Evolutionary conservation across 2,113 vertebrate species (phyloP).

Genomic region (Morphnarchus princeps): DNA sequence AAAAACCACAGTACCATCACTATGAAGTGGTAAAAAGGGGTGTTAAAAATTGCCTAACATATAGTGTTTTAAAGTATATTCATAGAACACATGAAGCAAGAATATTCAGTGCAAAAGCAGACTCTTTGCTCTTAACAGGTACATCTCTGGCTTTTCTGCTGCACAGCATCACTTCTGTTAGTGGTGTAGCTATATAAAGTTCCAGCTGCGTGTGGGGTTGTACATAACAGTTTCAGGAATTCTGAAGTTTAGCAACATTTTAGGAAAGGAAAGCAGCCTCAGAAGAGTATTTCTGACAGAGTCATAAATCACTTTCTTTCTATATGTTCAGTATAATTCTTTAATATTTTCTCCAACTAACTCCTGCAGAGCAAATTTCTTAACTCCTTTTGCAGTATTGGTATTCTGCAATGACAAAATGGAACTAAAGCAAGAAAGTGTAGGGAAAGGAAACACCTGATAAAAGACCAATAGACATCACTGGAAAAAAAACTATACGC

Average conservation of each 20-base stretch:
- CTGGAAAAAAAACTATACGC: not conserved
- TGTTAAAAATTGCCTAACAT: conserved; percentile 6
- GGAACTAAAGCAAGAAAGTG: not conserved
- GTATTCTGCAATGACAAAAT: not conserved
- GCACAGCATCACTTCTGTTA: not conserved
- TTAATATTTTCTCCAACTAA: not conserved
- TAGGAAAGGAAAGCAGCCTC: not conserved
- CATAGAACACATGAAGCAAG: not conserved
- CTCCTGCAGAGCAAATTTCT: not conserved
- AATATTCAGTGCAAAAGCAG: not conserved
- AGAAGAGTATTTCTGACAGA: not conserved
- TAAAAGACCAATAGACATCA: not conserved
- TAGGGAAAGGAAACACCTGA: not conserved
- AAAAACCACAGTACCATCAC: not conserved
- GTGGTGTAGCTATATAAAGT: not conserved
- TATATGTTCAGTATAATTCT: not conserved
- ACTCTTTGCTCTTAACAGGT: not conserved
- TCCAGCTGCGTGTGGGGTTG: not conserved
- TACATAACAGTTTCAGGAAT: not conserved
- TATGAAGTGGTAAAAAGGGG: not conserved
- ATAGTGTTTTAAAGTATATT: not conserved
- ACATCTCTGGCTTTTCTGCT: not conserved
- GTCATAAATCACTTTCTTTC: not conserved
- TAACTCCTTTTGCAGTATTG: not conserved
- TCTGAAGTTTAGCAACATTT: not conserved